These are phyloP conservation scores for Reticulitermes speratus DNA, from an alignment of 1,140 invertebrate species.

Conservation along the genomic window DNA sequence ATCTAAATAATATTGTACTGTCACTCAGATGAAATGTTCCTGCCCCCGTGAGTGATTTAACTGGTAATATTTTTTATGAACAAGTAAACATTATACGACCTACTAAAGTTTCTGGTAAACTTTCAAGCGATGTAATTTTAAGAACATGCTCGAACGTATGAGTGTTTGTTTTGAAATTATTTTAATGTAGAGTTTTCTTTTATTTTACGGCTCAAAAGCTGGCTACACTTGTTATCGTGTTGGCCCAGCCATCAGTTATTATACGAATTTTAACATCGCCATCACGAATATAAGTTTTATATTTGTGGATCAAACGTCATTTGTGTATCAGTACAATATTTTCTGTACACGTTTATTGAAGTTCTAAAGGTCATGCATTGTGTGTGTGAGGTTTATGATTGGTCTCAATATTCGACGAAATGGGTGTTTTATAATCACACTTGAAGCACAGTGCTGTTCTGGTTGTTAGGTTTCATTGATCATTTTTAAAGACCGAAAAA, in stretches of 20 bases:
- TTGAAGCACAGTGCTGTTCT: neutral
- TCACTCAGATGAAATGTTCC: neutral
- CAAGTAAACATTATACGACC: neutral
- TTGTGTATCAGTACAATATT: neutral
- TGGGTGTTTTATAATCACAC: neutral
- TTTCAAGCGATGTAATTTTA: conserved; percentile 2
- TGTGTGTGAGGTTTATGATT: neutral
- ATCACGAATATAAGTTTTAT: neutral
- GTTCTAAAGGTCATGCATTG: neutral
- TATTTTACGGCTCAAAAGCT: neutral
- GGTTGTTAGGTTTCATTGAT: too few relatives aligned
- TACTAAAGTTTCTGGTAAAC: neutral
- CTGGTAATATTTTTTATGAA: neutral
- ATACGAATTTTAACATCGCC: neutral
- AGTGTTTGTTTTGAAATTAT: neutral
- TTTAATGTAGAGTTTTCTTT: neutral
- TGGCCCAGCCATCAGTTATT: neutral
- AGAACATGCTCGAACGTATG: neutral
- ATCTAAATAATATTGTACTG: neutral
- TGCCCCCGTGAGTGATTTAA: neutral
- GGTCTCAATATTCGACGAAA: neutral
- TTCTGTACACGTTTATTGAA: neutral
- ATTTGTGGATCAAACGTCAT: neutral
- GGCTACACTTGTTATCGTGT: neutral
- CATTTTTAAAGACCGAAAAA: too few relatives aligned